A percentile compares a stretch with the other conserved stretches of the same genome.
phyloP scores from a whole-genome alignment of 2,888 invertebrate genomes.

The Pachliopta kotzebuea region DNA sequence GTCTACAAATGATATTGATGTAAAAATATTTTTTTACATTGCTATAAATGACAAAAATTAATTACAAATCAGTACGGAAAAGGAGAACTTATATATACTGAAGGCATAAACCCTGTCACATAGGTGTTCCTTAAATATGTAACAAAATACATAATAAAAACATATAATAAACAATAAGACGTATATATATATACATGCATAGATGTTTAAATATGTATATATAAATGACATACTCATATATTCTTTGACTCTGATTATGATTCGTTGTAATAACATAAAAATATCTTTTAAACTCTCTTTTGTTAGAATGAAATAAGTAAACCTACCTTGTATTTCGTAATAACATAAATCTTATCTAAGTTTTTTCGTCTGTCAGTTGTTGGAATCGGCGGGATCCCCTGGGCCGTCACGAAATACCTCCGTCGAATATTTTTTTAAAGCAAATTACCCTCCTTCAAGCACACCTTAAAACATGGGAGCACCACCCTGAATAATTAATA shows the following conservation, averaged over 20 bases:
- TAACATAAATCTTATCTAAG: slow-evolving; percentile 71
- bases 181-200: too few species aligned
- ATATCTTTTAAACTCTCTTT: too few species aligned
- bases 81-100: too few species aligned
- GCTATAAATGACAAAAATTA: slow-evolving; percentile 46
- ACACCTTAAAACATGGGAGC: slow-evolving; percentile 74
- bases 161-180: too few species aligned
- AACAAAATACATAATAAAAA: too few species aligned
- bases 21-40: slow-evolving; percentile 67
- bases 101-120: too few species aligned
- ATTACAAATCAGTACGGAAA: slow-evolving; percentile 40
- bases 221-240: too few species aligned
- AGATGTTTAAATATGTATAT: too few species aligned
- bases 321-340: neutral
- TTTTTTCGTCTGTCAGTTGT: slow-evolving; percentile 57
- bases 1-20: slow-evolving; percentile 74
- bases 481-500: slow-evolving; percentile 79
- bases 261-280: too few species aligned
- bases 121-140: too few species aligned
- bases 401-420: slow-evolving; percentile 72
- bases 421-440: slow-evolving; percentile 58
- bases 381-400: slow-evolving; percentile 50
- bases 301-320: neutral
- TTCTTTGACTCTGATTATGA: too few species aligned
- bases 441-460: slow-evolving; percentile 72